Base-by-base conservation (phyloP, 2,888 invertebrate genomes). In the Drosophila infuscata region DNA sequence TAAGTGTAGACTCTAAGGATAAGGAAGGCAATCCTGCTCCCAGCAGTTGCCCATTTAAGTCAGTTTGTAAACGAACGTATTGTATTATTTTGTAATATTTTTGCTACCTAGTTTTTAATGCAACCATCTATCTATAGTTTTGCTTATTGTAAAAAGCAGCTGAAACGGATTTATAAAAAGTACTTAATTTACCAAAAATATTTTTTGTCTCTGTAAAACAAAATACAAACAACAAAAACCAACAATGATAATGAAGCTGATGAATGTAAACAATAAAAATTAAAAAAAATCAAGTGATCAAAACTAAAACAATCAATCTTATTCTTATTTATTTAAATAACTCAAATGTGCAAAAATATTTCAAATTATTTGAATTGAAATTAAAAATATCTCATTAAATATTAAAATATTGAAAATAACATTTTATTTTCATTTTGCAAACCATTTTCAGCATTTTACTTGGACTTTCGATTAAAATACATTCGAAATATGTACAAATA, bases 11-110 rank as follows among this genome's bases (percentile, higher is more conserved):
- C 63, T 79, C 70, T 61, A 58, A 56, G 56, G 60, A 77, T 56
- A 58, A 43, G 33, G 59, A 66, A 70, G 81, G 71, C 71, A 65
- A 52, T 38, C 59, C 58, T 65, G 43, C 59, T 25, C 20, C 49
- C 56, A 54, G 64, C 66, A 66, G 70, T 69, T 74, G 78, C 82
- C 88, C 80, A 82, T 58, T 88, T 89, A 88, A 89, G 89, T 89
- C 89, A 89, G 86, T 89, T 90, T 89, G 74, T 86, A 82, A 81
- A 74, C 76, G 85, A 90, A 89, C 88, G 91, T 89, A 89, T 81
- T 89, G 89, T 89, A 90, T 89, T 89, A 89, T 79, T 79, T 90
- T 79, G 64, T 83, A 87, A 80, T 83, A 68, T 83, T 70, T 76
- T 80, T 83, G 86, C 87, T 88, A 88, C 69, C 71, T 84, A 84